A percentile compares a stretch with the other conserved stretches of the same genome.
These are phyloP conservation scores for Halesus radiatus DNA, from an alignment of 1,140 invertebrate species.

Conservation along the genomic window DNA sequence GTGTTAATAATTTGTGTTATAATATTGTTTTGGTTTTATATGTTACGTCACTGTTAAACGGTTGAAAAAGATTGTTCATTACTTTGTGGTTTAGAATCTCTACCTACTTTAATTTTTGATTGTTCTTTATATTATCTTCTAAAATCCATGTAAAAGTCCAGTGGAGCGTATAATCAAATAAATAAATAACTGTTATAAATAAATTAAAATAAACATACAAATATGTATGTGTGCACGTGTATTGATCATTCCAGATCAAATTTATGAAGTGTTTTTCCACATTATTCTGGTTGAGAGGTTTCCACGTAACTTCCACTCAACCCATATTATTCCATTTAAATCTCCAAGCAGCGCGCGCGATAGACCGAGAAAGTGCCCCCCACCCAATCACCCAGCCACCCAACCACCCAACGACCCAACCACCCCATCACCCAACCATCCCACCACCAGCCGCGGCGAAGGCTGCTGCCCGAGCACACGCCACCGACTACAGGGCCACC, in stretches of 20 bases:
- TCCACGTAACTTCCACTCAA: conserved; percentile 7
- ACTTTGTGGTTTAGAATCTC: too few species aligned
- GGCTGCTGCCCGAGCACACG: not conserved
- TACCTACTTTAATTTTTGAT: too few species aligned
- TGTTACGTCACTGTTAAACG: too few species aligned
- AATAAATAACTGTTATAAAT: too few species aligned
- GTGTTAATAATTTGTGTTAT: too few species aligned
- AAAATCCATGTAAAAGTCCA: too few species aligned
- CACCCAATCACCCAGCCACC: not conserved
- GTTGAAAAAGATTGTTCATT: too few species aligned
- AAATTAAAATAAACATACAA: not conserved
- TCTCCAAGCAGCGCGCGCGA: not conserved
- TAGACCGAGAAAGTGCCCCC: conserved; percentile 2
- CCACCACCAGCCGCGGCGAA: too few species aligned
- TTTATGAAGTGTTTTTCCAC: conserved; percentile 29
- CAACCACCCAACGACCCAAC: too few species aligned
- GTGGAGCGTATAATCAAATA: too few species aligned
- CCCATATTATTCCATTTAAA: conserved; percentile 34
- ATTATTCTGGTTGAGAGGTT: conserved; percentile 7
- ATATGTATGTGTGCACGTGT: not conserved
- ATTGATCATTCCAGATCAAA: conserved; percentile 14
- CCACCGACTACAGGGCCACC: not conserved
- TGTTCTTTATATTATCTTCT: too few species aligned
- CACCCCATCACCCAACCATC: not conserved
- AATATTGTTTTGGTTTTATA: too few species aligned